Percentiles rank a stretch among this genome's conserved stretches.
phyloP scores from a whole-genome alignment of 2,797 vertebrate genomes.

The Alosa sapidissima region DNA sequence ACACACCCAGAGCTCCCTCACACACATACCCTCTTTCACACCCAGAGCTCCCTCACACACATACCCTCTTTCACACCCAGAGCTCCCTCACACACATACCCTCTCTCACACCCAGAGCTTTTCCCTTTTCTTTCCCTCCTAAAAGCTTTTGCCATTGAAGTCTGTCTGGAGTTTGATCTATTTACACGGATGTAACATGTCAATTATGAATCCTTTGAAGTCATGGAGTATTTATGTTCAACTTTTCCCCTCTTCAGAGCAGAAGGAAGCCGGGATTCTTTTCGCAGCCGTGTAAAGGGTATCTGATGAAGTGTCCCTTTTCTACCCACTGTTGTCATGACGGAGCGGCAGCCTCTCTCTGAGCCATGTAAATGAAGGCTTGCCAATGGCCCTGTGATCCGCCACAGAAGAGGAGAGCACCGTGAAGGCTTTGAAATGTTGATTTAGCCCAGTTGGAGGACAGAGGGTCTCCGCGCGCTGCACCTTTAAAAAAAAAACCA shows the following conservation, averaged over 20 bases:
- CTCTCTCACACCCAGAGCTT: constrained; percentile 16
- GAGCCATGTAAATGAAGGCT: constrained; percentile 81
- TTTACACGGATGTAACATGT: constrained; percentile 51
- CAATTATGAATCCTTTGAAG: constrained; percentile 54
- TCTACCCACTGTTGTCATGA: constrained; percentile 58
- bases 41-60: not conserved
- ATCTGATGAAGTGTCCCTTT: constrained; percentile 52
- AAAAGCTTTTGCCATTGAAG: constrained; percentile 32
- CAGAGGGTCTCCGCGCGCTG: constrained; percentile 67
- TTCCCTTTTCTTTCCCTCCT: not conserved
- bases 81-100: not conserved
- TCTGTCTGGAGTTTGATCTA: constrained; percentile 46
- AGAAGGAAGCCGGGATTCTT: constrained; percentile 62
- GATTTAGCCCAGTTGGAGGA: constrained; percentile 70
- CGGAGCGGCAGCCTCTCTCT: constrained; percentile 68
- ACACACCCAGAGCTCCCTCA: too few species aligned
- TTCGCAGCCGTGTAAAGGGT: constrained; percentile 60
- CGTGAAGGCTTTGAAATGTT: constrained; percentile 84
- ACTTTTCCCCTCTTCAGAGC: constrained; percentile 31
- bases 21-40: too few species aligned
- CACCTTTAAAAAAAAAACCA: constrained; percentile 79
- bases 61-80: too few species aligned
- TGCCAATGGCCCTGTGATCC: constrained; percentile 79
- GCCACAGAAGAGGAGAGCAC: constrained; percentile 75
- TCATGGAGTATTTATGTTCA: constrained; percentile 44